Percentiles rank a stretch among this genome's conserved stretches.
Evolutionary conservation across 2,797 vertebrate genomes (phyloP).

Genomic region (Rhinatrema bivittatum): DNA sequence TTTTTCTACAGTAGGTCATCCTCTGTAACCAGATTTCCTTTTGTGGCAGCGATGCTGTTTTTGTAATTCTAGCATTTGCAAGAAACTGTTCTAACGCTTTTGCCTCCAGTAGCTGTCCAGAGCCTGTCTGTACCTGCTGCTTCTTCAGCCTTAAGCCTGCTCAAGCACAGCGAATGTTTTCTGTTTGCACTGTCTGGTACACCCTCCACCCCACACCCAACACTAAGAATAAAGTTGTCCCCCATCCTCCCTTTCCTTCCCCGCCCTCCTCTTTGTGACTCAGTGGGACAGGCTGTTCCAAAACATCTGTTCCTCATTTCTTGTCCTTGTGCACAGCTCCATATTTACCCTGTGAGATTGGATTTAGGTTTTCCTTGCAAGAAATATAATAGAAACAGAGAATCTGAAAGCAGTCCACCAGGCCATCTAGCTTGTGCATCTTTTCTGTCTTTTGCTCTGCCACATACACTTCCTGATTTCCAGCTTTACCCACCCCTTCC

Average conservation of each 20-base stretch:
- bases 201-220: slow-evolving; percentile 49
- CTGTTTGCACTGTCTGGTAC: slow-evolving; percentile 45
- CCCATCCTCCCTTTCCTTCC: slow-evolving; percentile 19
- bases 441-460: too few species aligned
- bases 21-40: too few species aligned
- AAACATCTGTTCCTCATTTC: slow-evolving; percentile 55
- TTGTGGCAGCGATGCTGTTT: not conserved
- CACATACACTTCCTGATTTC: too few species aligned
- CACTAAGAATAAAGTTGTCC: slow-evolving; percentile 46
- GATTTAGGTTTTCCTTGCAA: too few species aligned
- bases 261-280: slow-evolving; percentile 50
- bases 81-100: slow-evolving; percentile 21
- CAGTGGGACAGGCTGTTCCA: slow-evolving; percentile 33
- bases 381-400: too few species aligned
- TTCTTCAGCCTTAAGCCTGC: slow-evolving; percentile 26
- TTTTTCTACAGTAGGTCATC: too few species aligned
- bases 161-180: slow-evolving; percentile 46
- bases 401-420: too few species aligned
- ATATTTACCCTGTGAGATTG: slow-evolving; percentile 27
- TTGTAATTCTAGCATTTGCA: too few species aligned
- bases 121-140: slow-evolving; percentile 56
- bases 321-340: slow-evolving; percentile 20
- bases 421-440: slow-evolving; percentile 5
- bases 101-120: not conserved
- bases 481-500: not conserved